A percentile compares a stretch with the other conserved stretches of the same genome.
Conservation (phyloP, 2,797 vertebrate species). For the Garrulus glandarius region DNA sequence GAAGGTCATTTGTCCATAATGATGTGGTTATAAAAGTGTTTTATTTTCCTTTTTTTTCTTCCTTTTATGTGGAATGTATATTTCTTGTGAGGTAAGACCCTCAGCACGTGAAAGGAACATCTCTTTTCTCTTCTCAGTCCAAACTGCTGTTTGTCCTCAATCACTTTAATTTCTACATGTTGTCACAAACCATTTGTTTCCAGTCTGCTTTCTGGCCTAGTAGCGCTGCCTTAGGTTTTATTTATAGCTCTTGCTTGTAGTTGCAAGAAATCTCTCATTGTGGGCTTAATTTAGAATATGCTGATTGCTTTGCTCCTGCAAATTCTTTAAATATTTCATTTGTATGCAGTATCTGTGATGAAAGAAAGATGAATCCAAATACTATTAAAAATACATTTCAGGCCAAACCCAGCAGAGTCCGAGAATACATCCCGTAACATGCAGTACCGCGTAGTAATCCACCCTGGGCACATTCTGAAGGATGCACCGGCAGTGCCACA, state of each 20-base stretch:
- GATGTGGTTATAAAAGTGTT: conserved; percentile 77
- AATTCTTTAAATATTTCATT: conserved; percentile 14
- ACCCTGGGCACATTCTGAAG: not conserved
- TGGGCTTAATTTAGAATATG: conserved; percentile 45
- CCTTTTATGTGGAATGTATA: conserved; percentile 82
- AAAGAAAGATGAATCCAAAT: not conserved
- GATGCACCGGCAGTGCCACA: not conserved
- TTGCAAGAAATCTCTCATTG: conserved; percentile 43
- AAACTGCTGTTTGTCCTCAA: conserved; percentile 60
- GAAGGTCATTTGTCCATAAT: conserved; percentile 70
- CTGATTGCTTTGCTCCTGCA: conserved; percentile 50
- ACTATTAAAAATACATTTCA: not conserved
- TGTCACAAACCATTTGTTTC: conserved; percentile 58
- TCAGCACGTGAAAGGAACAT: conserved; percentile 72
- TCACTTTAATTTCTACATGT: conserved; percentile 67
- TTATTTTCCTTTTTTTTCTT: conserved; percentile 78
- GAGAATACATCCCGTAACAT: not conserved
- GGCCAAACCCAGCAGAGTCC: not conserved
- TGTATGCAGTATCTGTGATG: not conserved
- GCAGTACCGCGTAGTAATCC: not conserved
- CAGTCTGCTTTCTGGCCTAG: conserved; percentile 63
- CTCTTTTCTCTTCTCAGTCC: conserved; percentile 55
- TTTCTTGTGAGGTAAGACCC: conserved; percentile 84
- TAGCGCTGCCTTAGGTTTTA: conserved; percentile 47
- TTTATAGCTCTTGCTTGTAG: conserved; percentile 54